A percentile compares a stretch with the other conserved stretches of the same genome.
These are phyloP conservation scores for Unio delphinus DNA, from an alignment of 2,888 invertebrate genomes.

Conservation along the genomic window DNA sequence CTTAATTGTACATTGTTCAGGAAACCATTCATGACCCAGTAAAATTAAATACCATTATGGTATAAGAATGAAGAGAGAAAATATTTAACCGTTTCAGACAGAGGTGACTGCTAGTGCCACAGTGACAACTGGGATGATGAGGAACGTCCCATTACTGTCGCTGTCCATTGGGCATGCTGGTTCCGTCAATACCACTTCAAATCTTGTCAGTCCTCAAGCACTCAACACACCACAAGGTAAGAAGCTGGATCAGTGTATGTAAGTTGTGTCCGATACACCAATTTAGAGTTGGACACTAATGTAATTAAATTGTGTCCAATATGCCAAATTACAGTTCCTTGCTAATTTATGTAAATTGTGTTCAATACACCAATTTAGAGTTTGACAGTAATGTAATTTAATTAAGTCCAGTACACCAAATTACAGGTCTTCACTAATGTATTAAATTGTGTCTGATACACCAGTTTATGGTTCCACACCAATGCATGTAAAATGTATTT, in stretches of 20 bases:
- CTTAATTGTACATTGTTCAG: no score
- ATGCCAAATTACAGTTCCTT: no score
- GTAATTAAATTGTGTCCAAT: background rate
- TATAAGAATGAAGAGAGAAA: background rate
- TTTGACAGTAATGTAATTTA: no score
- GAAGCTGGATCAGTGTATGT: background rate
- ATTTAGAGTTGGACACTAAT: background rate
- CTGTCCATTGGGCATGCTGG: conserved; percentile 55
- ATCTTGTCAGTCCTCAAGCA: conserved; percentile 12
- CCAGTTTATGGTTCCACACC: background rate
- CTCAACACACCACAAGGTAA: conserved; percentile 30
- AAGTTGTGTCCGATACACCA: background rate
- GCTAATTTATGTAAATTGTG: no score
- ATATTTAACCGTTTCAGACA: background rate
- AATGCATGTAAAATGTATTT: no score
- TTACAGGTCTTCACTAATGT: background rate
- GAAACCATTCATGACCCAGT: no score
- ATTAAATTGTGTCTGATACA: no score
- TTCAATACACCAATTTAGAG: no score
- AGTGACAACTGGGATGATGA: conserved; percentile 31
- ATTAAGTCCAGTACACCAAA: background rate
- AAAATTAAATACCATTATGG: no score
- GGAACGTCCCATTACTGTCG: conserved; percentile 60
- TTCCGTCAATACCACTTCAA: background rate
- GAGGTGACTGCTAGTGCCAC: conserved; percentile 1